Evolutionary conservation across 2,113 vertebrate genomes (phyloP).

Genomic region (Percina caprodes): DNA sequence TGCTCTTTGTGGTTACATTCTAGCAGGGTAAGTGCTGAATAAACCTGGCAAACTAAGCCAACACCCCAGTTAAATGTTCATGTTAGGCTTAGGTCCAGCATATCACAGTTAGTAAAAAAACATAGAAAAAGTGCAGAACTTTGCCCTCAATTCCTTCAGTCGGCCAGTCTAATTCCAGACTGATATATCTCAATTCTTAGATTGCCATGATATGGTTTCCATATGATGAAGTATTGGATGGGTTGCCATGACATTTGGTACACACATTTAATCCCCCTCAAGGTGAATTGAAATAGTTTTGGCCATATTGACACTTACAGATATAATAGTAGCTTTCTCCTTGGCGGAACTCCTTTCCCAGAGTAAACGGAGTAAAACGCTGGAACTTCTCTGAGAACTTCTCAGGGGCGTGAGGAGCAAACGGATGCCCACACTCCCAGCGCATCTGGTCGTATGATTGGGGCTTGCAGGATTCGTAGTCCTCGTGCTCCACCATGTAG

Average conservation of each 20-base stretch:
- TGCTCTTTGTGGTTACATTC: slow-evolving; percentile 47
- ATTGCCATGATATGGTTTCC: neutral
- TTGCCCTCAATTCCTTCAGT: neutral
- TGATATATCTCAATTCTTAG: neutral
- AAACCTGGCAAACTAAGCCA: slow-evolving; percentile 39
- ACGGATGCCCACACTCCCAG: slow-evolving; percentile 93
- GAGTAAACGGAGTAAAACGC: slow-evolving; percentile 92
- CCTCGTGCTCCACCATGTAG: slow-evolving; percentile 91
- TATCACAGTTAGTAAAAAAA: slow-evolving; percentile 9
- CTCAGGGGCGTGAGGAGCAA: slow-evolving; percentile 89
- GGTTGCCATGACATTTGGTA: neutral
- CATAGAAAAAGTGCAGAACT: neutral
- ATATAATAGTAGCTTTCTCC: slow-evolving; percentile 97
- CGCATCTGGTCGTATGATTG: slow-evolving; percentile 91
- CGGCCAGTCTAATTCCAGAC: neutral
- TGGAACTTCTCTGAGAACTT: slow-evolving; percentile 97
- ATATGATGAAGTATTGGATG: neutral
- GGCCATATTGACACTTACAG: slow-evolving; percentile 86
- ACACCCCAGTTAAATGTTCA: slow-evolving; percentile 24
- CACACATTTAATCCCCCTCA: neutral
- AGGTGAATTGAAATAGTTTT: neutral
- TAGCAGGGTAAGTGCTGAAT: slow-evolving; percentile 28
- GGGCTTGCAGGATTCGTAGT: slow-evolving; percentile 89
- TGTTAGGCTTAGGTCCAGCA: slow-evolving; percentile 23
- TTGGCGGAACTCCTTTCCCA: slow-evolving; percentile 94